phyloP scores from a whole-genome alignment of 2,113 vertebrate species.

The Haliaeetus leucogaster region DNA sequence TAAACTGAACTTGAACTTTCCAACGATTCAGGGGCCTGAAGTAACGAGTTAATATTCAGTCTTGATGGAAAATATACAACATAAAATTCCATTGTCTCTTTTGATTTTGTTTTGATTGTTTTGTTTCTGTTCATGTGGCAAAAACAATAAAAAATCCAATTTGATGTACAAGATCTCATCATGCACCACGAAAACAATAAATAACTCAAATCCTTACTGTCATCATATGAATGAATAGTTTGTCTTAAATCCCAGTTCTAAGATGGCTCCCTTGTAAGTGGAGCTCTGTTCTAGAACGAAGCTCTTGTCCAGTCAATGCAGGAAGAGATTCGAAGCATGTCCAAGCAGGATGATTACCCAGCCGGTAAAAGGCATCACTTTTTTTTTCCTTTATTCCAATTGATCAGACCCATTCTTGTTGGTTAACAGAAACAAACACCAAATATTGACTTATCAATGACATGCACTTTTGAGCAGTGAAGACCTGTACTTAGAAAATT shows the following conservation, averaged over 20 bases:
- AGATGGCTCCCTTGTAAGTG: neutral
- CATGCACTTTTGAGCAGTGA: neutral
- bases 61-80: neutral
- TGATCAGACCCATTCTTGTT: neutral
- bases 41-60: neutral
- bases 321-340: neutral
- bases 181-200: neutral
- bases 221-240: neutral
- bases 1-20: slow-evolving; percentile 18
- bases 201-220: neutral
- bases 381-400: neutral
- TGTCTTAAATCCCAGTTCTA: neutral
- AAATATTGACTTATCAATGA: neutral
- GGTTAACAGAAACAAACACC: neutral
- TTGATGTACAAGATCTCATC: slow-evolving; percentile 3
- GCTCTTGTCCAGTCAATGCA: neutral
- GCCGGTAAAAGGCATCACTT: neutral
- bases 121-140: neutral
- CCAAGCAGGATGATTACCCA: neutral
- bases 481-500: neutral
- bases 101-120: neutral
- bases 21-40: neutral
- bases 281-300: neutral
- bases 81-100: neutral
- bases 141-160: neutral